Evolutionary conservation across 2,888 invertebrate species (phyloP).

Genomic region (Melieria picta): DNA sequence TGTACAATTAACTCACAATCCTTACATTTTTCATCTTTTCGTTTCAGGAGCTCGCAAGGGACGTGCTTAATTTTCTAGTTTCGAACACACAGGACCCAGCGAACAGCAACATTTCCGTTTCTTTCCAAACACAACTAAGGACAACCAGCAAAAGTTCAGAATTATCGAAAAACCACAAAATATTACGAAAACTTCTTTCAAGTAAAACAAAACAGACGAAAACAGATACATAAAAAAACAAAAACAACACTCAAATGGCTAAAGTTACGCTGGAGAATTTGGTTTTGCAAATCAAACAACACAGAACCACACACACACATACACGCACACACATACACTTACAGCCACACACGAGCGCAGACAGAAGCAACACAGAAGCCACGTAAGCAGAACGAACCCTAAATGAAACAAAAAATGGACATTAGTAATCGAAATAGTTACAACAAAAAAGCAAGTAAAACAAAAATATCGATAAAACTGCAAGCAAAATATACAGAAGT

Average conservation of each 20-base stretch:
- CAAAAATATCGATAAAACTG: conserved; percentile 6
- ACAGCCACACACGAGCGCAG: background rate
- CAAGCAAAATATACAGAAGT: background rate
- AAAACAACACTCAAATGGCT: conserved; percentile 5
- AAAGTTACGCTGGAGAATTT: conserved; percentile 13
- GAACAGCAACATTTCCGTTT: conserved; percentile 49
- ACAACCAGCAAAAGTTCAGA: too few species aligned
- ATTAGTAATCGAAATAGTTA: conserved; percentile 6
- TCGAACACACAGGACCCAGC: conserved; percentile 48
- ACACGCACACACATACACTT: conserved; percentile 3
- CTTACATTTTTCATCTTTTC: conserved; percentile 26
- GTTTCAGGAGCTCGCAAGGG: conserved; percentile 63
- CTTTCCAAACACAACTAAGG: too few species aligned
- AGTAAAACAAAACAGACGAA: conserved; percentile 6
- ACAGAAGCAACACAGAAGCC: background rate
- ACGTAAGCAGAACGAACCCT: too few species aligned
- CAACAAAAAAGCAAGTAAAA: conserved; percentile 3
- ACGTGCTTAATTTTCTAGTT: conserved; percentile 60
- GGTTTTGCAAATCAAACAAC: conserved; percentile 13
- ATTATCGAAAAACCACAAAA: conserved; percentile 1
- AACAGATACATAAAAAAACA: conserved; percentile 20
- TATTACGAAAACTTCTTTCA: background rate
- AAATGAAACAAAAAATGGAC: conserved; percentile 15
- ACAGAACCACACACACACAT: conserved; percentile 8
- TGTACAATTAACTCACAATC: too few species aligned